Conservation (phyloP, 2,888 invertebrate genomes). For the Pasiphila rectangulata region DNA sequence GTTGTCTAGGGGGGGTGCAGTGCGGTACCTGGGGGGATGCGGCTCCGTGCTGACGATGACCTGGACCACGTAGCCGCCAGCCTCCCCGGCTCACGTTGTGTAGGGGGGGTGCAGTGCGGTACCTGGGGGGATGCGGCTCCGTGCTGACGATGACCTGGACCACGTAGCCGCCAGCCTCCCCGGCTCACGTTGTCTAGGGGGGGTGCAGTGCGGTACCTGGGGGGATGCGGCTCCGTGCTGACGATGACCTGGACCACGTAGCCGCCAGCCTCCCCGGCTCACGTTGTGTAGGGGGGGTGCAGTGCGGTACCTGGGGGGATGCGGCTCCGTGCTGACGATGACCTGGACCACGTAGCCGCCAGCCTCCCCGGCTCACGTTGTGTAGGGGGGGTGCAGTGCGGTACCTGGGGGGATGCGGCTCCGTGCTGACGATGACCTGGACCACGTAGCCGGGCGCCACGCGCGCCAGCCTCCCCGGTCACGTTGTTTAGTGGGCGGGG, state of each 20-base stretch:
- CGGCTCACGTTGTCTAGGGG: too few species aligned
- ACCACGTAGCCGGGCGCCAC: not conserved
- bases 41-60: not conserved
- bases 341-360: not conserved
- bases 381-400: not conserved
- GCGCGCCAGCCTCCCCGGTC: not conserved
- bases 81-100: too few species aligned
- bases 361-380: too few species aligned
- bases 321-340: not conserved
- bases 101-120: not conserved
- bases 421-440: not conserved
- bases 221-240: not conserved
- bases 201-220: not conserved
- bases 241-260: not conserved
- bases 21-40: not conserved
- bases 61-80: not conserved
- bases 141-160: not conserved
- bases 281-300: too few species aligned
- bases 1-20: too few species aligned
- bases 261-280: not conserved
- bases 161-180: not conserved
- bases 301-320: not conserved
- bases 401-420: not conserved
- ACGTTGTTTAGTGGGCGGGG: slow-evolving; percentile 14
- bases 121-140: not conserved